Percentiles rank a stretch among this genome's conserved stretches.
Evolutionary conservation across 1,140 invertebrate species (phyloP).

Genomic region (Littorina saxatilis): DNA sequence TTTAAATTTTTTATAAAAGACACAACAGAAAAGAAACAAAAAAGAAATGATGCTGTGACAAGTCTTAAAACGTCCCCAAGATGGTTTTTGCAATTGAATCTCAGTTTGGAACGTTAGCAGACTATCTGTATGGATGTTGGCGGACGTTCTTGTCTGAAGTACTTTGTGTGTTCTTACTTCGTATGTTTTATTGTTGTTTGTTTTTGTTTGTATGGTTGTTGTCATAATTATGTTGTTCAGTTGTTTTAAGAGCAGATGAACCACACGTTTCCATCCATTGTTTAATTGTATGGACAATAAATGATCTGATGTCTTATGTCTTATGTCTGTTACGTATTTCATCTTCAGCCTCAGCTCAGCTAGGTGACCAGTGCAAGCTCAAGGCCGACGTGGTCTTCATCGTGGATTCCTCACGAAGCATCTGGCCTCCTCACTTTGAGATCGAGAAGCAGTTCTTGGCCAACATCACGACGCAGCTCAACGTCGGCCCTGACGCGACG

Average conservation of each 20-base stretch:
- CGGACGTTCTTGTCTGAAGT: not conserved
- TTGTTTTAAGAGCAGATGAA: too few species aligned
- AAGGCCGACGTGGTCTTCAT: constrained; percentile 61
- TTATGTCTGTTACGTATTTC: not conserved
- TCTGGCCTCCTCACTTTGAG: constrained; percentile 60
- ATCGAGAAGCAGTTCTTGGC: constrained; percentile 35
- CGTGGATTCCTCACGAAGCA: constrained; percentile 65
- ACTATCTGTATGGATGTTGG: not conserved
- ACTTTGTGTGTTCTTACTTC: too few species aligned
- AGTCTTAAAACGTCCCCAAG: too few species aligned
- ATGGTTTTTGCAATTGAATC: too few species aligned
- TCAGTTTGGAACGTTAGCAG: not conserved
- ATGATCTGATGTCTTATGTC: not conserved
- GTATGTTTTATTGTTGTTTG: too few species aligned
- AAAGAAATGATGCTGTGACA: too few species aligned
- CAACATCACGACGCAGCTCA: constrained; percentile 28
- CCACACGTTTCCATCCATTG: too few species aligned
- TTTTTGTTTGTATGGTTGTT: too few species aligned
- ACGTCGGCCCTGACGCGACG: constrained; percentile 53
- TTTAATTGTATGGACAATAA: too few species aligned
- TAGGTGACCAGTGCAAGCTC: constrained; percentile 26
- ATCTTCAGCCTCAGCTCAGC: not conserved
- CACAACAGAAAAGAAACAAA: too few species aligned
- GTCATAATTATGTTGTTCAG: too few species aligned
- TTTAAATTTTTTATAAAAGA: too few species aligned